Evolutionary conservation across 2,888 invertebrate species (phyloP).

Genomic region (Napeogenes inachia): DNA sequence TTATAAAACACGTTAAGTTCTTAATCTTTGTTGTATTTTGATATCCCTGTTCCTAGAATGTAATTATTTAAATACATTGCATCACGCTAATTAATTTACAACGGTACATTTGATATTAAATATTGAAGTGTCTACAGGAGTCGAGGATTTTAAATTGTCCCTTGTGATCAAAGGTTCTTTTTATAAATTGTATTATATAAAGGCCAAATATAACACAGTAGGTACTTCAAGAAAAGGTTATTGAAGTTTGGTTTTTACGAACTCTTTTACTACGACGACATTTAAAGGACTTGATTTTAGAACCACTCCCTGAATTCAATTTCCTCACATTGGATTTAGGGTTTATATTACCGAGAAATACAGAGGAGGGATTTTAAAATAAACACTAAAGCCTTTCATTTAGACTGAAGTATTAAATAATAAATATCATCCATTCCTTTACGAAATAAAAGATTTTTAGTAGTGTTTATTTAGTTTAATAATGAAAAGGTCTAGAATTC

Average conservation of each 20-base stretch:
- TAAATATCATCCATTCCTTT: background rate
- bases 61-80: background rate
- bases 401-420: background rate
- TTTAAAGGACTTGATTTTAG: slow-evolving; percentile 41
- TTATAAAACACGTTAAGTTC: too few species aligned
- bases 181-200: background rate
- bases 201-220: background rate
- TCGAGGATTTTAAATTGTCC: background rate
- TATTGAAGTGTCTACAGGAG: background rate
- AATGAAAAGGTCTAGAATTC: too few species aligned
- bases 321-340: slow-evolving; percentile 33
- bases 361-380: slow-evolving; percentile 1
- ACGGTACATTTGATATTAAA: background rate
- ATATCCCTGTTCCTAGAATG: too few species aligned
- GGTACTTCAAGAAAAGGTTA: background rate
- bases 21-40: too few species aligned
- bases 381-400: background rate
- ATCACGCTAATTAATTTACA: background rate
- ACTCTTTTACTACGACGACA: slow-evolving; percentile 39
- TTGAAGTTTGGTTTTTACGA: slow-evolving; percentile 33
- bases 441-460: background rate
- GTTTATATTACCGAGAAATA: slow-evolving; percentile 15
- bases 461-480: too few species aligned
- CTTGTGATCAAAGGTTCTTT: background rate
- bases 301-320: slow-evolving; percentile 41